These are phyloP conservation scores for Orthonychiurus folsomi DNA, from an alignment of 2,888 invertebrate species.

Conservation along the genomic window DNA sequence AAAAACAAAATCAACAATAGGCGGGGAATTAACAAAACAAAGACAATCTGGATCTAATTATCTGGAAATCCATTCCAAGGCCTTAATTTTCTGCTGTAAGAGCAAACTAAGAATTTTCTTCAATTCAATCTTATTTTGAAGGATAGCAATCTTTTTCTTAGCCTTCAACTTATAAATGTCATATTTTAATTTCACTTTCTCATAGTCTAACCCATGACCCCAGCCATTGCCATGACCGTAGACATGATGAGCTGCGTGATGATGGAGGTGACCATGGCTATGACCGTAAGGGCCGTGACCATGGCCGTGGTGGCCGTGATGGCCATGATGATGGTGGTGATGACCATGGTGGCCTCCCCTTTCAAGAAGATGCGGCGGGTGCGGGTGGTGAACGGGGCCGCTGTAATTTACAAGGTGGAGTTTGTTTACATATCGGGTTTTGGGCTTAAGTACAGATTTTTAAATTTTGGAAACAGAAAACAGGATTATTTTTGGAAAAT, in stretches of 20 bases:
- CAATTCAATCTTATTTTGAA: conserved; percentile 39
- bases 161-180: conserved; percentile 39
- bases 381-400: conserved; percentile 5
- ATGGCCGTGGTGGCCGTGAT: conserved; percentile 13
- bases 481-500: too few relatives aligned
- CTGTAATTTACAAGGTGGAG: not conserved
- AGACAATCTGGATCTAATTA: not conserved
- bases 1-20: too few relatives aligned
- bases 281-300: too few relatives aligned
- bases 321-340: conserved; percentile 9
- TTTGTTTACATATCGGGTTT: too few relatives aligned
- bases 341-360: not conserved
- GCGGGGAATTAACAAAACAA: too few relatives aligned
- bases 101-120: conserved; percentile 39
- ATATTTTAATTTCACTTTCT: conserved; percentile 39
- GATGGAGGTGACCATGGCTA: too few relatives aligned
- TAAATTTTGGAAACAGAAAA: too few relatives aligned
- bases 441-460: too few relatives aligned
- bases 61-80: conserved; percentile 35
- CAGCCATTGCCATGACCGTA: conserved; percentile 20
- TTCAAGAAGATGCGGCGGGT: not conserved
- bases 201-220: conserved; percentile 35
- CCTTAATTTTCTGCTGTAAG: conserved; percentile 39
- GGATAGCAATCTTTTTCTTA: conserved; percentile 39
- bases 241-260: conserved; percentile 9